Evolutionary conservation across 2,113 vertebrate genomes (phyloP).

Genomic region (Ciconia maguari): DNA sequence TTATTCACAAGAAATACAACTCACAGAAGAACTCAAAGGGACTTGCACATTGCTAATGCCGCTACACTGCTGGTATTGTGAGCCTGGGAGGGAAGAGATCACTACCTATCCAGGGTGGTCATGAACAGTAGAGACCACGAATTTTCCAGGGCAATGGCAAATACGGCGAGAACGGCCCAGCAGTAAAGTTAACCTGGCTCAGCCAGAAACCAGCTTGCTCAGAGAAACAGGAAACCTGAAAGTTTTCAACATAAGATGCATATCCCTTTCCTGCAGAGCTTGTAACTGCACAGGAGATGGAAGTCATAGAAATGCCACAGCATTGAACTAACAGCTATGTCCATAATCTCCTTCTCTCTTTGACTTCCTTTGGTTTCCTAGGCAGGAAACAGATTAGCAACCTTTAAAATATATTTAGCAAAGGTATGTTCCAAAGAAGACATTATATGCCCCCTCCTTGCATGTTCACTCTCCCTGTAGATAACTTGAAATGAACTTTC

Average conservation of each 20-base stretch:
- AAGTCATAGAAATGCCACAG: conserved; percentile 17
- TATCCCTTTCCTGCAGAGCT: conserved; percentile 21
- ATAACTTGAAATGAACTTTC: conserved; percentile 3
- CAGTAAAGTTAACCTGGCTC: background rate
- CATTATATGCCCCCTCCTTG: background rate
- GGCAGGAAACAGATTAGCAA: background rate
- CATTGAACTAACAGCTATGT: background rate
- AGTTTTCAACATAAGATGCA: background rate
- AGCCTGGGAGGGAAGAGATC: background rate
- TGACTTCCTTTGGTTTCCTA: background rate
- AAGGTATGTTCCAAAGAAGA: conserved; percentile 11
- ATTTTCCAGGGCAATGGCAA: background rate
- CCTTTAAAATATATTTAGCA: background rate
- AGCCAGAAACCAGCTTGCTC: background rate
- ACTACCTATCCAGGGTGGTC: background rate
- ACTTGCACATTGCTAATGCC: background rate
- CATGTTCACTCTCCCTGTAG: background rate
- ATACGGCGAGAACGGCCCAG: fast-evolving
- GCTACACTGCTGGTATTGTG: background rate
- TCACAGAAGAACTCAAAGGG: background rate
- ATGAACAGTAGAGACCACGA: background rate
- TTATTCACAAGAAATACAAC: conserved; percentile 5
- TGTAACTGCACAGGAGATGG: background rate
- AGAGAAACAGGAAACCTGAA: background rate
- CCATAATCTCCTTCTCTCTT: background rate